Base-by-base conservation (phyloP, 2,113 vertebrate genomes). In the Carettochelys insculpta region DNA sequence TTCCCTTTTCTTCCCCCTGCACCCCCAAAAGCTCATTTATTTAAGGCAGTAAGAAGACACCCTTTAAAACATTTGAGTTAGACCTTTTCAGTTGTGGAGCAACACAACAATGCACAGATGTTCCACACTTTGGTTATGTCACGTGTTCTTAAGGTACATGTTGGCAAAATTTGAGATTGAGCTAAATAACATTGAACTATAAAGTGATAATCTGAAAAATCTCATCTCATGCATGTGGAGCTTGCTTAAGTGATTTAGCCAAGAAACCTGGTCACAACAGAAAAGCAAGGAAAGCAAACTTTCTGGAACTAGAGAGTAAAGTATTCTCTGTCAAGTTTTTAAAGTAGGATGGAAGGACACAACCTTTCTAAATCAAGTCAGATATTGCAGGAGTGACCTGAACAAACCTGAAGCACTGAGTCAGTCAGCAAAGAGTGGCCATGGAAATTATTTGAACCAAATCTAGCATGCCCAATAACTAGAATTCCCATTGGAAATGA, bases 51-150 rank as follows among this genome's bases (percentile, higher is more conserved):
- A n/a, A 73, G 53, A 54, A 86, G 51, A 5, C 54, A 76, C 48
- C 14, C 19, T 83, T 92, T 85, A 91, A 73, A 89, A 50, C 13
- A 3, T 3, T 80, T 75, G 31, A 41, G 48, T 83, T 13, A 27
- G 82, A 71, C 82, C 29, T 11, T 7, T 84, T 8, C 83, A 93
- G 13, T 75, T 75, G 7, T 45, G 24, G 41, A 24, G 6, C 71
- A 75, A 22, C 0, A 1, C 5, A 11, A 5, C 0, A 38, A 47
- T 80, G 77, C n/a, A 20, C 17, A 80, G 76, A 19, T 52, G 61
- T 24, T 50, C 31, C 13, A 11, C 85, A n/a, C 88, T 92, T 91
- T 45, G 41, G 85, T 25, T 81, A 88, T 9, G 3, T 47, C 77
- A n/a, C 5, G 1, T 80, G 3, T 80, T 22, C 84, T 84, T 43